These are phyloP conservation scores for Acanthis flammea DNA, from an alignment of 2,797 vertebrate species.

Conservation along the genomic window DNA sequence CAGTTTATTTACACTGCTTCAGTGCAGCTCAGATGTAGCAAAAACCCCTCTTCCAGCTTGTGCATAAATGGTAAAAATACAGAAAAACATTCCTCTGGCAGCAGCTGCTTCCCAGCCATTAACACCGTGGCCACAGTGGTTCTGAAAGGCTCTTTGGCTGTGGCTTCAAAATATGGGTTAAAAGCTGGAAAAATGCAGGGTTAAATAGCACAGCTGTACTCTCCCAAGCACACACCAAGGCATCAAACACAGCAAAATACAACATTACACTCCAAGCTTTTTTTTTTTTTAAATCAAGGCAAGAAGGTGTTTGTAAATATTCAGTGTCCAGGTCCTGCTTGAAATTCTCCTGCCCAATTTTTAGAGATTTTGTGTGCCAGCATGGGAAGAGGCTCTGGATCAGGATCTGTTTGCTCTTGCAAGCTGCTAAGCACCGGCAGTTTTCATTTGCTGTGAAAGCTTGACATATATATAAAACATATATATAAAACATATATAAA, in stretches of 20 bases:
- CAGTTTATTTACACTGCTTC: not conserved
- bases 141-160: not conserved
- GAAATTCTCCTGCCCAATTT: not conserved
- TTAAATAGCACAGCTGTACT: not conserved
- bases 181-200: not conserved
- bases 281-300: not conserved
- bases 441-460: not conserved
- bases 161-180: not conserved
- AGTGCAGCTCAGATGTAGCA: not conserved
- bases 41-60: not conserved
- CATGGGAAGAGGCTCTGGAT: not conserved
- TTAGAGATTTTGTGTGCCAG: not conserved
- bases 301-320: not conserved
- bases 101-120: not conserved
- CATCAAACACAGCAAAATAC: not conserved
- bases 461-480: not conserved
- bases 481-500: not conserved
- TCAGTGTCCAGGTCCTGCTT: not conserved
- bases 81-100: not conserved
- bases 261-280: accelerated
- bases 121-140: accelerated
- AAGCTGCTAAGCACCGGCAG: not conserved
- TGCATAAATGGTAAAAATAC: not conserved
- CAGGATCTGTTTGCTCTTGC: not conserved
- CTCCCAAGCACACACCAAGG: not conserved